phyloP scores from a whole-genome alignment of 2,888 invertebrate species.

The Drosophila formosana region DNA sequence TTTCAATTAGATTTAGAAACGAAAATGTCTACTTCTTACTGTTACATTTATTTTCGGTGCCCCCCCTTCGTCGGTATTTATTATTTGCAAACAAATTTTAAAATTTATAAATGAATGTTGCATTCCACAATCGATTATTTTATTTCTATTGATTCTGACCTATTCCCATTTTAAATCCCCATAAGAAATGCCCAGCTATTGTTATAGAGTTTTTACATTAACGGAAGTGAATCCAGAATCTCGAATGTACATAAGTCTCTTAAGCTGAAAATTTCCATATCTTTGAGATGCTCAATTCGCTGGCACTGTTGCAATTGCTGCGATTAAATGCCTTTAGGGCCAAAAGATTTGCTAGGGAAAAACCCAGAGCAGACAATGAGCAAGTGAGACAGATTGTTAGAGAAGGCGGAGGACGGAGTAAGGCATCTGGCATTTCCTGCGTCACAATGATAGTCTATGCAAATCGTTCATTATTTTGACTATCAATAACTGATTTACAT shows the following conservation, averaged over 20 bases:
- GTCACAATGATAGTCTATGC: slow-evolving; percentile 30
- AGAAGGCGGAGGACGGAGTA: neutral
- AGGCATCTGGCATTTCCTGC: slow-evolving; percentile 22
- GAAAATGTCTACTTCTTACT: too few species aligned
- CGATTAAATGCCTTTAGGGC: slow-evolving; percentile 22
- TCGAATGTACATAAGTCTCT: slow-evolving; percentile 8
- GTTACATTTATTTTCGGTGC: too few species aligned
- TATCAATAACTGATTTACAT: slow-evolving; percentile 79
- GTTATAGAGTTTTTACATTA: neutral
- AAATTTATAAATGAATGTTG: too few species aligned
- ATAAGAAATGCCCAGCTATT: neutral
- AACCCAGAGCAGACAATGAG: slow-evolving; percentile 4
- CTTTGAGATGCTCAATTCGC: slow-evolving; percentile 3
- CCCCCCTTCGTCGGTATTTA: too few species aligned
- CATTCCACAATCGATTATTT: too few species aligned
- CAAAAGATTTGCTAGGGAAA: slow-evolving; percentile 11
- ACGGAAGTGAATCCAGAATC: neutral
- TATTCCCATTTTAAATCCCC: too few species aligned
- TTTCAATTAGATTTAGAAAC: too few species aligned
- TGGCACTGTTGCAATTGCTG: slow-evolving; percentile 6
- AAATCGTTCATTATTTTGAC: slow-evolving; percentile 73
- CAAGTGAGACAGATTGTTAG: neutral
- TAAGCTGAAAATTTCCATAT: slow-evolving; percentile 9
- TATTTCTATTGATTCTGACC: too few species aligned
- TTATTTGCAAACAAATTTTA: too few species aligned